Conservation (phyloP, 2,797 vertebrate species). For the Alfaro cultratus region DNA sequence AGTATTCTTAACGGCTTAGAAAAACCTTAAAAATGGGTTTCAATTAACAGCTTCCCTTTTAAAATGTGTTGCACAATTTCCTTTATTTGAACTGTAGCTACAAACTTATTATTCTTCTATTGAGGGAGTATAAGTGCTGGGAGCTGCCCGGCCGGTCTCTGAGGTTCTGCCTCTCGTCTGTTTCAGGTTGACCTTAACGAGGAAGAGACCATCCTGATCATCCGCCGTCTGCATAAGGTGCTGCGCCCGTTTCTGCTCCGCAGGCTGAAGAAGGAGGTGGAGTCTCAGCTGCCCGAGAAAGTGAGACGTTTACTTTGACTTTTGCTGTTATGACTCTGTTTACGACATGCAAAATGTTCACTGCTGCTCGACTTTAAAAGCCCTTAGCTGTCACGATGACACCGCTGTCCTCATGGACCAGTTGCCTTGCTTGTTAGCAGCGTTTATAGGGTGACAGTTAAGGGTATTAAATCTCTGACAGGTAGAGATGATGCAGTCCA, state of each 20-base stretch:
- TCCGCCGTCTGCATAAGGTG: slow-evolving; percentile 94
- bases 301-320: slow-evolving; percentile 57
- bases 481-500: neutral
- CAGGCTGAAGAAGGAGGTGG: slow-evolving; percentile 94
- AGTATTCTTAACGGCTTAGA: neutral
- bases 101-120: neutral
- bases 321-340: neutral
- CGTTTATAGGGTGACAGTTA: no score
- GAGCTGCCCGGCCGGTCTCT: neutral
- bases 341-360: neutral
- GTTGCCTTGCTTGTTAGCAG: no score
- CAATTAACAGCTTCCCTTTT: neutral
- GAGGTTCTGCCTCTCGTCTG: neutral
- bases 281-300: slow-evolving; percentile 95
- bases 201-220: slow-evolving; percentile 96
- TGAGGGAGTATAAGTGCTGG: no score
- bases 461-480: neutral
- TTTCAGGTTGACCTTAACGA: slow-evolving; percentile 92
- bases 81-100: neutral
- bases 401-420: no score
- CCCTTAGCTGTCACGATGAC: no score
- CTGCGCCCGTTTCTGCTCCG: slow-evolving; percentile 93
- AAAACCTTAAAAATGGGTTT: neutral
- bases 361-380: neutral
- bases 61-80: neutral